Evolutionary conservation across 2,797 vertebrate genomes (phyloP).

Genomic region (Cichlasoma orientale): DNA sequence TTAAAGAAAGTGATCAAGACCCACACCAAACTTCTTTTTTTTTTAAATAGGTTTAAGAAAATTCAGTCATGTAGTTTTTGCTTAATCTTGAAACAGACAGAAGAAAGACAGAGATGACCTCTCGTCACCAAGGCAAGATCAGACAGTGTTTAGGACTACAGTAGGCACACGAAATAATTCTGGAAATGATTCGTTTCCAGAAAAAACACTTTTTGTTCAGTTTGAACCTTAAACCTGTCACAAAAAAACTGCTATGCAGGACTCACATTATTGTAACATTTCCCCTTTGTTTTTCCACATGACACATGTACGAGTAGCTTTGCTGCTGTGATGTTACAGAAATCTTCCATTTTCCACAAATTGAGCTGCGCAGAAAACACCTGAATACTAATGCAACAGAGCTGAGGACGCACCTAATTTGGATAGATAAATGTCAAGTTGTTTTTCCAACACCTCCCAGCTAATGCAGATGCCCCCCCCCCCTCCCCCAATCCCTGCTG

Average conservation of each 20-base stretch:
- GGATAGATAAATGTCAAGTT: slow-evolving; percentile 72
- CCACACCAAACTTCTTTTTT: too few species aligned
- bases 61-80: too few species aligned
- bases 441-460: slow-evolving; percentile 42
- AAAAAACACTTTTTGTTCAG: too few species aligned
- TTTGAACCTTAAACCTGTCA: too few species aligned
- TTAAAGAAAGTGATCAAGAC: too few species aligned
- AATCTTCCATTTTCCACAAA: slow-evolving; percentile 46
- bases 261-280: not conserved
- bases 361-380: slow-evolving; percentile 31
- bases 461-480: not conserved
- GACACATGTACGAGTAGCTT: not conserved
- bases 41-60: too few species aligned
- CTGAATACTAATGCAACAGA: slow-evolving; percentile 59
- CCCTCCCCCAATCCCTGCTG: not conserved
- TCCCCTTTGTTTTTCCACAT: not conserved
- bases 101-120: too few species aligned
- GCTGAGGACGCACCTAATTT: slow-evolving; percentile 52
- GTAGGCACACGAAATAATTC: too few species aligned
- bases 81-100: too few species aligned
- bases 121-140: too few species aligned
- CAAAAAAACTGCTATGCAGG: not conserved
- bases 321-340: slow-evolving; percentile 30
- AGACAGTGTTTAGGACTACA: too few species aligned
- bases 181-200: too few species aligned